Conservation (phyloP, 1,140 invertebrate genomes). For the Drosophila tsacasi region DNA sequence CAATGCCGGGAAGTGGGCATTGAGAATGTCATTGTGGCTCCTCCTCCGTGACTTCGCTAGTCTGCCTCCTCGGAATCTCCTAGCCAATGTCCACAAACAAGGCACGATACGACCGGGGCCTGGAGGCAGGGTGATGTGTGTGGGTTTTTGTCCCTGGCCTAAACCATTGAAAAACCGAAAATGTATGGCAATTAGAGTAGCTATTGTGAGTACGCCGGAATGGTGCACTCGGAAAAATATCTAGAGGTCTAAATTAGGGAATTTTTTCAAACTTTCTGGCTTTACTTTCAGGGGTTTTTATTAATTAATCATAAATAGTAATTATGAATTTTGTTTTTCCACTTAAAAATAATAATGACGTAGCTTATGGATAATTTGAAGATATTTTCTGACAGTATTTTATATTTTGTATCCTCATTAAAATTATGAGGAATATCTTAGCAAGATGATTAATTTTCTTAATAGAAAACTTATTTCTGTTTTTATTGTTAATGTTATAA, state of each 20-base stretch:
- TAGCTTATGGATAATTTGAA: background rate
- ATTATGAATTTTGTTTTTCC: background rate
- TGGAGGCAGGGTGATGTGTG: background rate
- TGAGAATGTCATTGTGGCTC: constrained; percentile 16
- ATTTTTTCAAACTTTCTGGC: too few species aligned
- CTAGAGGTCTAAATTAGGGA: too few species aligned
- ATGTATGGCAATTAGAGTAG: constrained; percentile 81
- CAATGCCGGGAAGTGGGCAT: constrained; percentile 41
- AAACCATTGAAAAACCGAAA: constrained; percentile 80
- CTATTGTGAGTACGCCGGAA: constrained; percentile 62
- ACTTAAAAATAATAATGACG: background rate
- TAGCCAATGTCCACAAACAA: constrained; percentile 41
- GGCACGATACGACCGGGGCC: constrained; percentile 18
- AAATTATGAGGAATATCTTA: too few species aligned
- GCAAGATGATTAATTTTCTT: too few species aligned
- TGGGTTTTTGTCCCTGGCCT: constrained; percentile 44
- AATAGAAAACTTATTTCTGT: too few species aligned
- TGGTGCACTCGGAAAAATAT: constrained; percentile 16
- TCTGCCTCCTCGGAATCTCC: background rate
- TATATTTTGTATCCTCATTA: background rate
- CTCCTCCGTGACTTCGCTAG: constrained; percentile 1
- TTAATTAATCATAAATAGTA: background rate
- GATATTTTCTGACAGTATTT: background rate
- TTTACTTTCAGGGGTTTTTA: background rate
- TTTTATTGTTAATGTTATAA: too few species aligned